Base-by-base conservation (phyloP, 1,140 invertebrate species). In the Anoplophora glabripennis region DNA sequence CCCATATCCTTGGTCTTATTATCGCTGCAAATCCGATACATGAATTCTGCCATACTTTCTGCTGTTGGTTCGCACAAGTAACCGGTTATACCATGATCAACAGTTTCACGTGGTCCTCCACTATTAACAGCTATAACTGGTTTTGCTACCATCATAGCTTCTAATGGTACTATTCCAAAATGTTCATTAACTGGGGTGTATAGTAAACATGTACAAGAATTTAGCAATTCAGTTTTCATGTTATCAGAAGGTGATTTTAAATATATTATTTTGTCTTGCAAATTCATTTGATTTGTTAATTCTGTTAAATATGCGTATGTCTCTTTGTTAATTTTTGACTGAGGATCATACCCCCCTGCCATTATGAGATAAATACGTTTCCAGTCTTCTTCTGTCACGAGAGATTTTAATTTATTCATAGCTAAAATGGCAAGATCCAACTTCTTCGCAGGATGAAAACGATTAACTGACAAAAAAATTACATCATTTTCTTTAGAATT, bases 151-250 rank as follows among this genome's bases (percentile, higher is more conserved):
- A 93, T 94, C 98, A 99, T 99, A 0, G 96, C 95, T 82, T 99
- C 98, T 48, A 99, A 78, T 1, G 98, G 98, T 7, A 99, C 98
- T 72, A 99, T 99, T 4, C 98, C 98, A 84, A 99, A 99, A 80
- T 99, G 98, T 76, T 99, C 98, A 75, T 93, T 93, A 0, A 87
- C 83, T 4, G 98, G 98, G 14, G 98, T 99, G 66, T 99, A 99
- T 11, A 99, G 69, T 4, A 99, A 76, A 71, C 89, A 86, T 63
- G 85, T 81, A 70, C 88, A 88, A 55, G 85, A 74, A 45, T 85
- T 79, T 3, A 99, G 77, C 12, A 99, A 75, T 4, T 86, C 81
- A 18, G 91, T 81, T 78, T 98, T 98, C 40, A 89, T 81, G 48
- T 83, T 79, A 75, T 98, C 94, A 63, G 84, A 87, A 10, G 94